A percentile compares a stretch with the other conserved stretches of the same genome.
Conservation (phyloP, 2,888 invertebrate species). For the Cantharis flavilabris region DNA sequence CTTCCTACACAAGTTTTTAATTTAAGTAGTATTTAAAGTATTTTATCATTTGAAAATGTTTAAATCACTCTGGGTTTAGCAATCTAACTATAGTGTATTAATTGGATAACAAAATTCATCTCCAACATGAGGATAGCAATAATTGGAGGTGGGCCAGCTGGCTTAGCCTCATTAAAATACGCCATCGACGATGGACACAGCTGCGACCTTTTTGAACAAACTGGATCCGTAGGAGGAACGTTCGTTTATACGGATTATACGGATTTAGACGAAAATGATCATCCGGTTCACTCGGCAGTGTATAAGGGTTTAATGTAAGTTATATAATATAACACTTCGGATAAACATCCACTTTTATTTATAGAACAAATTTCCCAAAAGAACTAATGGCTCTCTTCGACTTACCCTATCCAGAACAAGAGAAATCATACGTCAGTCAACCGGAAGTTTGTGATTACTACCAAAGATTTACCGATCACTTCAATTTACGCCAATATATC, state of each 20-base stretch:
- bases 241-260: constrained; percentile 76
- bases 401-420: constrained; percentile 64
- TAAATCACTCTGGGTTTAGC: not conserved
- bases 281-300: constrained; percentile 79
- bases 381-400: constrained; percentile 79
- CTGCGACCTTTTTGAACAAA: constrained; percentile 71
- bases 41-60: too few relatives aligned
- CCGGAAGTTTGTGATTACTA: constrained; percentile 71
- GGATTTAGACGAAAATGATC: constrained; percentile 65
- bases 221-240: constrained; percentile 74
- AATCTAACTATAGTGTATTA: not conserved
- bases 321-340: not conserved
- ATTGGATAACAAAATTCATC: not conserved
- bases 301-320: constrained; percentile 73
- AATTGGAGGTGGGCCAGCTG: constrained; percentile 88
- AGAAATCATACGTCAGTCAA: constrained; percentile 69
- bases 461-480: constrained; percentile 67
- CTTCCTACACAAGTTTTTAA: not conserved
- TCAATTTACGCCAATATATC: constrained; percentile 64
- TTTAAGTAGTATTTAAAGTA: too few relatives aligned
- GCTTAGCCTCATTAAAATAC: constrained; percentile 69
- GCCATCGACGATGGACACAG: constrained; percentile 58
- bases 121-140: constrained; percentile 70
- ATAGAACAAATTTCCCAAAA: constrained; percentile 44
- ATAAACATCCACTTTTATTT: not conserved